phyloP scores from a whole-genome alignment of 2,888 invertebrate genomes.

The Tiliacea citrago region DNA sequence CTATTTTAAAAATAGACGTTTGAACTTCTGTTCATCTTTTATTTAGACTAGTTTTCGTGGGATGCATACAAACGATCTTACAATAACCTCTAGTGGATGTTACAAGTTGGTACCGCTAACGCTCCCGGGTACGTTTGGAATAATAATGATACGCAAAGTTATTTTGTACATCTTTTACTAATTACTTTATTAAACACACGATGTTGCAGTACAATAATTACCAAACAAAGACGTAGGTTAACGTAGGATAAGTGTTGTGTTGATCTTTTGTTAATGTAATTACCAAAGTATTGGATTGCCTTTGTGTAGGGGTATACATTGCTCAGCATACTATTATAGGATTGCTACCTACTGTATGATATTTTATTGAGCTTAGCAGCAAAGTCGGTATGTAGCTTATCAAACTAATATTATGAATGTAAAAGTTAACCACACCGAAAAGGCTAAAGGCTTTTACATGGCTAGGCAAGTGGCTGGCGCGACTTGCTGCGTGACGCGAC shows the following conservation, averaged over 20 bases:
- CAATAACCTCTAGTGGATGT: background rate
- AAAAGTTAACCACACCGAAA: background rate
- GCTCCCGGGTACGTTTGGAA: constrained; percentile 3
- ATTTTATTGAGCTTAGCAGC: background rate
- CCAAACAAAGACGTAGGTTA: constrained; percentile 4
- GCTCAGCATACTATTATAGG: background rate
- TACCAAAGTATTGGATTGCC: background rate
- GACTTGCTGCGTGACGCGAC: too few species aligned
- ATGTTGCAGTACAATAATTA: constrained; percentile 13
- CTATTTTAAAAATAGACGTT: constrained; percentile 27
- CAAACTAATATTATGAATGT: background rate
- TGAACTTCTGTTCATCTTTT: constrained; percentile 28
- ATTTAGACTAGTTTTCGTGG: constrained; percentile 5
- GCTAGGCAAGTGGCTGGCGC: too few species aligned
- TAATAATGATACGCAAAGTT: constrained; percentile 4
- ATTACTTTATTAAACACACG: constrained; percentile 21
- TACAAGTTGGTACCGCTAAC: background rate
- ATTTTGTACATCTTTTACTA: constrained; percentile 10
- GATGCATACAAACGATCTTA: constrained; percentile 2
- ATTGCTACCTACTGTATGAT: background rate
- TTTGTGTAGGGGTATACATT: too few species aligned
- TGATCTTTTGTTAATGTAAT: background rate
- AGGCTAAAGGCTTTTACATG: too few species aligned
- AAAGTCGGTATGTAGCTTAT: background rate
- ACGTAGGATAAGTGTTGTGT: background rate